These are phyloP conservation scores for Spilosoma lubricipeda DNA, from an alignment of 2,888 invertebrate genomes.

Conservation along the genomic window DNA sequence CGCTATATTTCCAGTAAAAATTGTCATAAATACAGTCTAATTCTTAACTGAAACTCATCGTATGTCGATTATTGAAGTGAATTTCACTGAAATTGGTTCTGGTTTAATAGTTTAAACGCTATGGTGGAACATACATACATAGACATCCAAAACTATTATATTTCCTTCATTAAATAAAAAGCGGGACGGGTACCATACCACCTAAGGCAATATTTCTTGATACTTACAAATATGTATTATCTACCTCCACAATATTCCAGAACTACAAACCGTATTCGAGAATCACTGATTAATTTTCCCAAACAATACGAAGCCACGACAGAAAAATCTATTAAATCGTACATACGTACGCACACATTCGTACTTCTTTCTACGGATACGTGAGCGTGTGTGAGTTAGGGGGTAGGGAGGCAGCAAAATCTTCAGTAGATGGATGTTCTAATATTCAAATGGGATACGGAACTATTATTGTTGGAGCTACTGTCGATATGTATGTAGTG, in stretches of 20 bases:
- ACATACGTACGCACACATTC: constrained; percentile 38
- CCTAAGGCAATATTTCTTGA: background rate
- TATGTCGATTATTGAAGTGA: too few relatives aligned
- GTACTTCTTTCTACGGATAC: constrained; percentile 36
- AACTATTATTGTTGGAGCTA: constrained; percentile 87
- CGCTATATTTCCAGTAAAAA: too few relatives aligned
- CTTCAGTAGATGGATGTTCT: constrained; percentile 85
- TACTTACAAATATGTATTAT: background rate
- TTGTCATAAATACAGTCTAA: too few relatives aligned
- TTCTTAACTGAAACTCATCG: too few relatives aligned
- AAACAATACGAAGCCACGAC: constrained; percentile 42
- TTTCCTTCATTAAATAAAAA: too few relatives aligned
- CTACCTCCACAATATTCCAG: background rate
- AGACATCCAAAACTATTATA: too few relatives aligned
- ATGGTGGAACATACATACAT: too few relatives aligned
- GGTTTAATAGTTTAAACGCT: too few relatives aligned
- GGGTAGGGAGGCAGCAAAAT: constrained; percentile 69
- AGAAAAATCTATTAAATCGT: constrained; percentile 52
- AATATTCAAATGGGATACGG: constrained; percentile 87
- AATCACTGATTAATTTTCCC: constrained; percentile 19
- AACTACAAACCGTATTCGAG: background rate
- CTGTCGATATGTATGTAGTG: constrained; percentile 78
- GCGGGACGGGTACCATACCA: too few relatives aligned
- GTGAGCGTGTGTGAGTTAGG: constrained; percentile 53
- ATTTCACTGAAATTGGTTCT: too few relatives aligned